Evolutionary conservation across 64 coral and sea anemone genomes (phyloP), one percentile per base, ranked within the genome.

Genomic region (Porites lutea): DNA sequence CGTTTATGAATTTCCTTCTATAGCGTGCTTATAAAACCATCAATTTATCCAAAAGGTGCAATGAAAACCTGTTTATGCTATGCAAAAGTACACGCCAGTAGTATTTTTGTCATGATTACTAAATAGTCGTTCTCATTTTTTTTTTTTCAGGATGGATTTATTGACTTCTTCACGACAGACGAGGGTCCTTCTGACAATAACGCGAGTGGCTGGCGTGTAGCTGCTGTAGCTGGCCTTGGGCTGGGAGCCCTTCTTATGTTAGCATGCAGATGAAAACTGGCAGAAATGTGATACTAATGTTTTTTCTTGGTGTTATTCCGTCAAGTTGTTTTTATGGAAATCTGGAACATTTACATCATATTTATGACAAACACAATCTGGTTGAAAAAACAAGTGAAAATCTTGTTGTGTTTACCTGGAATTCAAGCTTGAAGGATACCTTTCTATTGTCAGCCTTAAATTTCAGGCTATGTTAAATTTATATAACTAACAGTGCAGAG

Each of bases 181-280:
- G 82, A 84, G 4, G 87, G 55, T 9, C 65, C 87, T 45, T 60
- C 84, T 52, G 65, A 71, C 46, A 88, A 82, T 61, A 77, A 82
- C 7, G 75, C 48, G 0, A 77, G 80, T 21, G 87, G 92, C 23
- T 97, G 95, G 95, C 71, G 46, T 19, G 79, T 94, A 5, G 92
- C 92, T 44, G 95, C 95, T 6, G 92, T 91, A 65, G 92, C 92
- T 53, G 95, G 95, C 37, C 78, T 97, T 70, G 92, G 92, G 23
- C 86, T 97, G 71, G 95, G 95, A 4, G 95, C 95, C 53, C 65
- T 97, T 4, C 58, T 97, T 4, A 94, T 97, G 95, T 78, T 97
- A 16, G 95, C 93, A 19, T 95, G 93, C 78, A 90, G 89, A 95
- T 95, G 76, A 77, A 71, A 76, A 8, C 44, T 46, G 47, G 7